Conservation (phyloP, 2,888 invertebrate genomes). For the Idaea straminata region DNA sequence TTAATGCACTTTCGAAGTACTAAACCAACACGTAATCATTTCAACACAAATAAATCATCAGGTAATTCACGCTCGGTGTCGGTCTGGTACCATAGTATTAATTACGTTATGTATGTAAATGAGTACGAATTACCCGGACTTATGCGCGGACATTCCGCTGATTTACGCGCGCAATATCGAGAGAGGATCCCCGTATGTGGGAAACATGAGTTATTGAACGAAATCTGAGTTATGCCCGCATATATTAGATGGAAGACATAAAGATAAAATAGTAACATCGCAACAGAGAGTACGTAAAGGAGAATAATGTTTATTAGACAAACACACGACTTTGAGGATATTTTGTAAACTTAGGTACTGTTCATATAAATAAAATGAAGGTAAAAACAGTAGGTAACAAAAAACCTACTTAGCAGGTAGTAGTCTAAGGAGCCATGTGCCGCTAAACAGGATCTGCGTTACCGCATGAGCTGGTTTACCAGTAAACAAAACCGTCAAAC, state of each 20-base stretch:
- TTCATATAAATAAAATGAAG: too few species aligned
- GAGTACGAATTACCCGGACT: background rate
- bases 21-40: background rate
- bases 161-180: constrained; percentile 1
- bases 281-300: background rate
- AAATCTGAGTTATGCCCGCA: constrained; percentile 1
- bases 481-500: too few species aligned
- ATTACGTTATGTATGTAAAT: background rate
- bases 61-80: background rate
- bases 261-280: background rate
- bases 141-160: background rate
- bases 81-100: background rate
- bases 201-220: constrained; percentile 1
- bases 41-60: background rate
- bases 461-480: too few species aligned
- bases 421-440: too few species aligned
- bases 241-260: background rate
- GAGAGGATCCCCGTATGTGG: background rate
- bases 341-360: too few species aligned
- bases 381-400: too few species aligned
- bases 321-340: too few species aligned
- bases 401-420: too few species aligned
- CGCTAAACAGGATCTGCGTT: too few species aligned
- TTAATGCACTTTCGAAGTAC: background rate
- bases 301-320: too few species aligned